phyloP scores from a whole-genome alignment of 2,888 invertebrate species.

The Chydorus sphaericus region DNA sequence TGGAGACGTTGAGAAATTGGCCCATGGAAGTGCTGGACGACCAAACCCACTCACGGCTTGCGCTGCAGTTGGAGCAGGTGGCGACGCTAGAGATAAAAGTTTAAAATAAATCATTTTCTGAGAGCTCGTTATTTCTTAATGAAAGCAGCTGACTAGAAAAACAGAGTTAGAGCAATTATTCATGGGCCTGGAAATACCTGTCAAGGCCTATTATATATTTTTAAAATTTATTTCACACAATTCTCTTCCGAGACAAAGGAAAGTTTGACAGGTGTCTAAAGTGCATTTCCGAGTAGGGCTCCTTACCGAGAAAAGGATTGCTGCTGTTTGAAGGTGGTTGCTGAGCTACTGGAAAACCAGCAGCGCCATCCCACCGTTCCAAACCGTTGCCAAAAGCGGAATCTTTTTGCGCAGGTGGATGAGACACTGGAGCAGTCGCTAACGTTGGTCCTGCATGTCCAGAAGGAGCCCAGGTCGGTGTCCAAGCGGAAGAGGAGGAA shows the following conservation, averaged over 20 bases:
- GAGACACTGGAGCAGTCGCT: background rate
- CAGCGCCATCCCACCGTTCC: background rate
- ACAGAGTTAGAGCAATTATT: no score
- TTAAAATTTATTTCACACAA: no score
- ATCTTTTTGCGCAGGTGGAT: background rate
- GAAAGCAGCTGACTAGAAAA: no score
- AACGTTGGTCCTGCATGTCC: background rate
- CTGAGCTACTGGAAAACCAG: background rate
- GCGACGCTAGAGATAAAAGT: no score
- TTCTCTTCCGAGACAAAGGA: no score
- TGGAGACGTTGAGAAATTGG: constrained; percentile 1
- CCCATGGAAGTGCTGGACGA: background rate
- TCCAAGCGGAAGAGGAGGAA: no score
- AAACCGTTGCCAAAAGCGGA: background rate
- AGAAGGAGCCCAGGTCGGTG: background rate
- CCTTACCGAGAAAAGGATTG: constrained; percentile 5
- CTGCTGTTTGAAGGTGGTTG: background rate
- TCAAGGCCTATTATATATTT: no score
- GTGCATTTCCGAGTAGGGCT: background rate
- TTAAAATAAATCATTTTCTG: no score
- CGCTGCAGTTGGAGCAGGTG: background rate
- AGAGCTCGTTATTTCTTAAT: no score
- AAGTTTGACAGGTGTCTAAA: no score
- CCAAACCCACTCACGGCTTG: constrained; percentile 1
- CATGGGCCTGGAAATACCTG: no score